Base-by-base conservation (phyloP, 2,113 vertebrate species). In the Solea solea region DNA sequence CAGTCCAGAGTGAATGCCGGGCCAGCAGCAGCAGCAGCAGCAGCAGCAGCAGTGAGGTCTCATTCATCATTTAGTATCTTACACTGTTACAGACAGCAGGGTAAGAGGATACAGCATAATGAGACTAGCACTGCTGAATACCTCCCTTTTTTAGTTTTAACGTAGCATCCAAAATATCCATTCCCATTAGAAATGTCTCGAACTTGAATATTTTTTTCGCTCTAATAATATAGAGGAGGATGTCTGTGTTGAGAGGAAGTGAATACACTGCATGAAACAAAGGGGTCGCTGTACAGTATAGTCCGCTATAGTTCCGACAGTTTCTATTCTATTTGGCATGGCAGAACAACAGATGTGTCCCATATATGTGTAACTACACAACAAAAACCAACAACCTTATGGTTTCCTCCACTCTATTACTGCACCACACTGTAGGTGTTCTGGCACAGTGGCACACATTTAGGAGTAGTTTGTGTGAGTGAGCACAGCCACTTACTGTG, bases 141-240 rank as follows among this genome's bases (percentile, higher is more conserved):
- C 66, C 21, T 56, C 27, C 13, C 1, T 39, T 59, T 12, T 21
- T 21, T 21, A 41, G 8, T 41, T 41, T 42, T 61, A n/a, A 46
- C 45, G 34, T 48, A 45, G 42, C 93, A 34, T 3, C 34, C 34
- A 34, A 34, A 34, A 34, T 21, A 21, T 21, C 21, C 21, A 21
- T 34, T 34, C 34, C 34, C 34, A 34, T 34, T 6, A 34, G 34
- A 4, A 34, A 34, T 34, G 34, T 34, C 34, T 34, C 34, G 2
- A 34, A 34, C 3, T 34, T 34, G 5, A 34, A 34, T 34, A 34
- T 21, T 21, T 21, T 21, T 21, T 21, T 21, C n/a, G 92, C 93
- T 94, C 93, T 96, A 95, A 96, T 96, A 93, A 95, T 94, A 95
- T 93, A 86, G 81, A 94, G 93, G 94, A 94, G 93, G 84, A 93